Conservation (phyloP, 2,888 invertebrate species). For the Chloroclystis v-ata region DNA sequence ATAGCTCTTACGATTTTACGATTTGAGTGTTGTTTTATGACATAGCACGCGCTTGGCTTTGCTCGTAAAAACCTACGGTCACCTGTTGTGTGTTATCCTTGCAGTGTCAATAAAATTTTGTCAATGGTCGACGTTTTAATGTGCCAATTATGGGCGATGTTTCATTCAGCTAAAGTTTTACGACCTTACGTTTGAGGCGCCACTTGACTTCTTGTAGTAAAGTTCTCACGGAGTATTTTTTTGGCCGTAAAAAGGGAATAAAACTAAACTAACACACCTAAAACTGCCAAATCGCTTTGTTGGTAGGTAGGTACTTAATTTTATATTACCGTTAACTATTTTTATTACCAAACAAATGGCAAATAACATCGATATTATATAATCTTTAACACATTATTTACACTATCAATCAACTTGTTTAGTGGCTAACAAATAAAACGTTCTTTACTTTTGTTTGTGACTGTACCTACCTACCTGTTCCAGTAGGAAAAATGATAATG, state of each 20-base stretch:
- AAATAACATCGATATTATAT: too few relatives aligned
- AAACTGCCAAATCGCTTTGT: constrained; percentile 6
- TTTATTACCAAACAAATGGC: too few relatives aligned
- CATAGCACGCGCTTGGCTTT: constrained; percentile 54
- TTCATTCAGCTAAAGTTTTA: constrained; percentile 59
- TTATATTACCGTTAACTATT: too few relatives aligned
- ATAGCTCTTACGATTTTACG: constrained; percentile 63
- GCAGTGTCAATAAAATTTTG: constrained; percentile 64
- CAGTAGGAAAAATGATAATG: constrained; percentile 32
- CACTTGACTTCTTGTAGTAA: constrained; percentile 33
- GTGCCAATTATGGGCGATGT: constrained; percentile 60
- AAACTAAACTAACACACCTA: constrained; percentile 16
- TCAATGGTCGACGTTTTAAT: constrained; percentile 67
- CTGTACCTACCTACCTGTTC: constrained; percentile 35
- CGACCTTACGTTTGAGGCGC: constrained; percentile 39
- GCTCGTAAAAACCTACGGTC: constrained; percentile 71
- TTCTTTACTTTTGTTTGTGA: constrained; percentile 28
- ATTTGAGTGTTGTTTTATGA: constrained; percentile 60
- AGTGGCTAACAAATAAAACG: too few relatives aligned
- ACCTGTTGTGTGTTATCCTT: constrained; percentile 67
- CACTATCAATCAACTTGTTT: too few relatives aligned
- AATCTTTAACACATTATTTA: too few relatives aligned
- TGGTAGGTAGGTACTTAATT: too few relatives aligned
- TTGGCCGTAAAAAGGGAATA: constrained; percentile 27
- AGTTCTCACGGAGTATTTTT: constrained; percentile 30